Conservation (phyloP, 2,113 vertebrate genomes). For the Condylura cristata region DNA sequence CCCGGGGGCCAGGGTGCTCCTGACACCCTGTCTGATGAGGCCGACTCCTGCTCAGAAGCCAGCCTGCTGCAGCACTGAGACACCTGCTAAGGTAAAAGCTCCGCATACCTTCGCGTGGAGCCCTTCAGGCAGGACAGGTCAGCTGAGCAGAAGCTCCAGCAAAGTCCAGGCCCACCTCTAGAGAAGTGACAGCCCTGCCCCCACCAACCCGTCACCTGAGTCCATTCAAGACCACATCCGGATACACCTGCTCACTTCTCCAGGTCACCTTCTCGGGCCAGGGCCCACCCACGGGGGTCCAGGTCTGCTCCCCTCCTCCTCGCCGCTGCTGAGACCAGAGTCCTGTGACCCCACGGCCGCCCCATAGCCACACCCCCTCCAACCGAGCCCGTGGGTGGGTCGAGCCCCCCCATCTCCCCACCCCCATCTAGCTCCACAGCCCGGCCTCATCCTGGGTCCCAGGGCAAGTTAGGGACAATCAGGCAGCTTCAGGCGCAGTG, state of each 20-base stretch:
- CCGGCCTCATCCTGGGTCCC: not conserved
- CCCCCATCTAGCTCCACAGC: not conserved
- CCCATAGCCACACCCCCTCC: not conserved
- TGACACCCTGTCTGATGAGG: accelerated
- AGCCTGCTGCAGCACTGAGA: not conserved
- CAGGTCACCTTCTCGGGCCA: not conserved
- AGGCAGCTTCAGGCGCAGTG: too few relatives aligned
- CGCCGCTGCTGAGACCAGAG: not conserved
- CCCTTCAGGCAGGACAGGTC: not conserved
- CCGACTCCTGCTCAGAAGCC: not conserved
- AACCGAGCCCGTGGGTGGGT: too few relatives aligned
- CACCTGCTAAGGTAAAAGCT: not conserved
- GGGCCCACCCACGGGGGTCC: not conserved
- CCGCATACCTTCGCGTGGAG: not conserved
- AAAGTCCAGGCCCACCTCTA: not conserved
- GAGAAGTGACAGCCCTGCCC: not conserved
- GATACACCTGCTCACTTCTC: too few relatives aligned
- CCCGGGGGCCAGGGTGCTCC: not conserved
- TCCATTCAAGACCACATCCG: not conserved
- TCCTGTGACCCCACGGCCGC: too few relatives aligned
- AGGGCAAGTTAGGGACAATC: too few relatives aligned
- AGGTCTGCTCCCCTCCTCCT: not conserved
- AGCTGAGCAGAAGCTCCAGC: not conserved
- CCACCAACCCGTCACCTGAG: not conserved
- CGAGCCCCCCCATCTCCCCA: not conserved